Base-by-base conservation (phyloP, 2,888 invertebrate species). In the Dynastes maya region DNA sequence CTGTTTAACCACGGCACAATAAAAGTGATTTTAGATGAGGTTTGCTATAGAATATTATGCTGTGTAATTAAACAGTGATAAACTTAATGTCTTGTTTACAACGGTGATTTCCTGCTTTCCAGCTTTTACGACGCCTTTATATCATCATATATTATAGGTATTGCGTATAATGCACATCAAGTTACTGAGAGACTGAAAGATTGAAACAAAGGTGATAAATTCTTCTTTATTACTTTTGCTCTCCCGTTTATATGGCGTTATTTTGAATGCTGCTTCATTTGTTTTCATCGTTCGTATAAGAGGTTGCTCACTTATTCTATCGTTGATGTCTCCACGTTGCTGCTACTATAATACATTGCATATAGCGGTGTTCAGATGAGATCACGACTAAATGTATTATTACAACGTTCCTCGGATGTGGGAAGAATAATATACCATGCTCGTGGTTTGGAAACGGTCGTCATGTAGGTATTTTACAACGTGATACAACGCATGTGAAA, bases 241-340 rank as follows among this genome's bases (percentile, higher is more conserved):
- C 8, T 45, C 45, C 6, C 2, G 8, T 11, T 11, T 45, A 45
- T 8, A 45, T 8, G 45, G 11, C 45, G 45, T 45, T 8, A 8
- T 45, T 45, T 45, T 8, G 45, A 11, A 45, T 45, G 8, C 45
- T 11, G 45, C 45, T 45, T 45, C 45, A 45, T 45, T 45, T 45
- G 45, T 45, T 45, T 45, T 45, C 45, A 11, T 22, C 55, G 16
- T 55, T 16, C 22, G 22, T 22, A 32, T 32, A 32, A 49, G 16
- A 67, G 67, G 74, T 74, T 74, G 58, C 58, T 70, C 51, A 49
- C 40, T 61, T 61, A 9, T 5, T 58, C 22, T 70, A 9, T 32
- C 51, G 70, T 74, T 58, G 74, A 74, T 61, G 45, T 74, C 74
- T 55, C 74, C 74, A 49, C 27, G 32, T n/a, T 32, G 16, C 22